Evolutionary conservation across 2,797 vertebrate species (phyloP).

Genomic region (Morus bassanus): DNA sequence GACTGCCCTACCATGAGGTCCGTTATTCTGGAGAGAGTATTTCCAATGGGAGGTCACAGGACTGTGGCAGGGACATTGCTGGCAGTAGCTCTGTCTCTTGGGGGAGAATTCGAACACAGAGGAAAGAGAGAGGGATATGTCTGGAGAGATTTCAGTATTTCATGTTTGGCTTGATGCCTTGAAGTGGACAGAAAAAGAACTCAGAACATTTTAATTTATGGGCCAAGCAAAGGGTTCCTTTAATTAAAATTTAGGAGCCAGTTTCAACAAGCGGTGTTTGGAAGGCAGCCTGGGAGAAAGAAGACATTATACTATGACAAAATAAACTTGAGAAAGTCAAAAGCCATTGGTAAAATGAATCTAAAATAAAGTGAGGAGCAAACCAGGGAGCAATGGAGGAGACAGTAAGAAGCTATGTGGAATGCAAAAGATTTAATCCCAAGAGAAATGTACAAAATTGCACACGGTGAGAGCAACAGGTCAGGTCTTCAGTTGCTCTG

Average conservation of each 20-base stretch:
- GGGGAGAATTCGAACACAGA: background rate
- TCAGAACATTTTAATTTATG: slow-evolving; percentile 65
- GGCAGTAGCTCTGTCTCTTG: background rate
- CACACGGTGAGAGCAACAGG: background rate
- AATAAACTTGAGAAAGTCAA: slow-evolving; percentile 52
- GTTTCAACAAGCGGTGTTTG: slow-evolving; percentile 30
- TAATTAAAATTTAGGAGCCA: slow-evolving; percentile 74
- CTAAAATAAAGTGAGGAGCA: background rate
- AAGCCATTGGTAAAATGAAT: background rate
- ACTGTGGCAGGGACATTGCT: background rate
- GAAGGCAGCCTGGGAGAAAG: slow-evolving; percentile 56
- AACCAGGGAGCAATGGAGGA: background rate
- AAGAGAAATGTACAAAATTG: background rate
- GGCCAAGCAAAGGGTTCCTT: slow-evolving; percentile 50
- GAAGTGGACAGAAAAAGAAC: slow-evolving; percentile 16
- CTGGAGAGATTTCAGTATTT: background rate
- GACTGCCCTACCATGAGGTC: background rate
- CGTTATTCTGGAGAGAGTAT: background rate
- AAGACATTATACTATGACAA: slow-evolving; percentile 50
- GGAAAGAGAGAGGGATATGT: background rate
- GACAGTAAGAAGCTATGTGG: background rate
- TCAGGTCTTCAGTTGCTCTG: background rate
- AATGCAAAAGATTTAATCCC: background rate
- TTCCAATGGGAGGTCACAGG: background rate
- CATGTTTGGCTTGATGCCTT: slow-evolving; percentile 40